Evolutionary conservation across 2,797 vertebrate genomes (phyloP).

Genomic region (Hafferia zeledoni): DNA sequence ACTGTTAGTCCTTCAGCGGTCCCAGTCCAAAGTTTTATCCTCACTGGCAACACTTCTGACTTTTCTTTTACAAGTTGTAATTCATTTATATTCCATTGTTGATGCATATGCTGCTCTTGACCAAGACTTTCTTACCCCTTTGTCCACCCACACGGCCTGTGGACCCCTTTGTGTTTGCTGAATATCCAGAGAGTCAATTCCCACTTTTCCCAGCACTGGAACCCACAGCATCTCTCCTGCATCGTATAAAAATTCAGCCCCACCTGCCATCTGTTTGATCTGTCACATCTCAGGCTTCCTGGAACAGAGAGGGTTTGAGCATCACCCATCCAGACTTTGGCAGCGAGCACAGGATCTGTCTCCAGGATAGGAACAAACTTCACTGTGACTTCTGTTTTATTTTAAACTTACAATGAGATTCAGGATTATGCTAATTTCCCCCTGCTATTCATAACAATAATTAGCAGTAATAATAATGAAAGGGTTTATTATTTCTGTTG

Average conservation of each 20-base stretch:
- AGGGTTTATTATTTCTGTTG: not conserved
- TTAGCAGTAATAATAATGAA: not conserved
- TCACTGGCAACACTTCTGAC: not conserved
- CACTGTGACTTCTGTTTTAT: not conserved
- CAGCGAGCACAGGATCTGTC: not conserved
- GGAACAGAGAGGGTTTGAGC: not conserved
- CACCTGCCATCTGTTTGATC: not conserved
- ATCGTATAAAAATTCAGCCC: not conserved
- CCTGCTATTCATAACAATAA: not conserved
- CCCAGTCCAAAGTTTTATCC: not conserved
- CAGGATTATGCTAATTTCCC: not conserved
- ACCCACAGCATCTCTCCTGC: not conserved
- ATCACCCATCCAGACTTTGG: not conserved
- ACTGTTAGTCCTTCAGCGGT: not conserved
- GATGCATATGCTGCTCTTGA: not conserved
- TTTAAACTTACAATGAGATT: not conserved
- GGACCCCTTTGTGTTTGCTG: not conserved
- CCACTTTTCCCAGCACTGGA: not conserved
- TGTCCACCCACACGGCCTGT: not conserved
- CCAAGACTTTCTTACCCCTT: not conserved
- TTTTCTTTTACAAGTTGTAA: not conserved
- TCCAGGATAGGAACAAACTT: not conserved
- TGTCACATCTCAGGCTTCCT: not conserved
- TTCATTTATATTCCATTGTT: not conserved
- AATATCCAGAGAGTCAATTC: not conserved